Percentiles rank a stretch among this genome's conserved stretches.
Evolutionary conservation across 2,888 invertebrate species (phyloP).

Genomic region (Petrolisthes cinctipes): DNA sequence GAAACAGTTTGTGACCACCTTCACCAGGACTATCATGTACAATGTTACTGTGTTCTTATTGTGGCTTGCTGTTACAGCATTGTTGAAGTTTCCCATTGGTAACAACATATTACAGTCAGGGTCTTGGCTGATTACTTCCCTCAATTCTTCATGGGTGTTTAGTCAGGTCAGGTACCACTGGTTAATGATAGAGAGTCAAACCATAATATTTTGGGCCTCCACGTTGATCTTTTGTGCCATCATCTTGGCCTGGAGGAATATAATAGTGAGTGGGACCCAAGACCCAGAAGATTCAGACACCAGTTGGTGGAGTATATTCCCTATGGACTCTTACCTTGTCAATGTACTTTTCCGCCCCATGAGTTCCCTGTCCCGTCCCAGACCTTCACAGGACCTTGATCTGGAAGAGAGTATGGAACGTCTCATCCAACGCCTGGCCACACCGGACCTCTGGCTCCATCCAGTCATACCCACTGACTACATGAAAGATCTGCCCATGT

Average conservation of each 20-base stretch:
- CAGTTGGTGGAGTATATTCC: slow-evolving; percentile 70
- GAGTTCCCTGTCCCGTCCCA: slow-evolving; percentile 67
- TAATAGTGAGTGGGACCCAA: slow-evolving; percentile 9
- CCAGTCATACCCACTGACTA: slow-evolving; percentile 71
- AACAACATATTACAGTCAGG: slow-evolving; percentile 68
- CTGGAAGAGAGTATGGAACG: slow-evolving; percentile 70
- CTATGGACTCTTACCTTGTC: slow-evolving; percentile 68
- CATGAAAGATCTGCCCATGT: slow-evolving; percentile 72
- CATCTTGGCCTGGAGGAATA: slow-evolving; percentile 31
- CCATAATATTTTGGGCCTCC: slow-evolving; percentile 47
- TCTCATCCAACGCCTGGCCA: slow-evolving; percentile 70
- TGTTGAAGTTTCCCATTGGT: slow-evolving; percentile 70
- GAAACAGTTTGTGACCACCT: slow-evolving; percentile 68
- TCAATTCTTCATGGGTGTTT: slow-evolving; percentile 61
- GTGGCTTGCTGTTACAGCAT: slow-evolving; percentile 71
- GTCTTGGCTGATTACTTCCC: slow-evolving; percentile 40
- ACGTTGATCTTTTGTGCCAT: slow-evolving; percentile 23
- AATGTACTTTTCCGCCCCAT: slow-evolving; percentile 69
- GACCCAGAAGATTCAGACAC: slow-evolving; percentile 49
- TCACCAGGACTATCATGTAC: slow-evolving; percentile 71
- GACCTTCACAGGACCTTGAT: slow-evolving; percentile 68
- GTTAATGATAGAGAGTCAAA: slow-evolving; percentile 45
- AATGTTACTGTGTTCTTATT: slow-evolving; percentile 70
- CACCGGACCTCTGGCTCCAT: slow-evolving; percentile 71
- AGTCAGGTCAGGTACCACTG: slow-evolving; percentile 56